A percentile compares a stretch with the other conserved stretches of the same genome.
phyloP scores from a whole-genome alignment of 2,888 invertebrate species.

The Drosophila dives region DNA sequence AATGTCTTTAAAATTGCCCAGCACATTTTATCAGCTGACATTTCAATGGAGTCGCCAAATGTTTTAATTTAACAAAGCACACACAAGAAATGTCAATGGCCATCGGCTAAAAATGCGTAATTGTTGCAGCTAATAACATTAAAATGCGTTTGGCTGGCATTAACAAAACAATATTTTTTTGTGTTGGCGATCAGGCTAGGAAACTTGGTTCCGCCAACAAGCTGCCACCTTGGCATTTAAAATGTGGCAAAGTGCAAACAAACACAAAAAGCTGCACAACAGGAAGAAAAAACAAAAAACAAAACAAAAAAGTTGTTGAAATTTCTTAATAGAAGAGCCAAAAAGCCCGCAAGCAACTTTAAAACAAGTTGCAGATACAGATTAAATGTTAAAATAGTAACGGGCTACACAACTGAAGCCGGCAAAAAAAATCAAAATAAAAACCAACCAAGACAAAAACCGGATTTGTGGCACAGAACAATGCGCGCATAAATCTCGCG shows the following conservation, averaged over 20 bases:
- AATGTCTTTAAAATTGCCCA: slow-evolving; percentile 42
- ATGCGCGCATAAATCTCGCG: slow-evolving; percentile 76
- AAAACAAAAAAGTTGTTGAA: slow-evolving; percentile 40
- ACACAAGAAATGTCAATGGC: slow-evolving; percentile 50
- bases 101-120: slow-evolving; percentile 50
- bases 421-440: slow-evolving; percentile 40
- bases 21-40: slow-evolving; percentile 51
- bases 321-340: slow-evolving; percentile 76
- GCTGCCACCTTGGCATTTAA: slow-evolving; percentile 72
- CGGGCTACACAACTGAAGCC: slow-evolving; percentile 43
- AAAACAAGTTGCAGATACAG: slow-evolving; percentile 44
- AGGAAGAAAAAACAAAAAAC: slow-evolving; percentile 58
- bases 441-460: slow-evolving; percentile 53
- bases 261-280: slow-evolving; percentile 50
- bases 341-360: slow-evolving; percentile 38
- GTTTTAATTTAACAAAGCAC: slow-evolving; percentile 59
- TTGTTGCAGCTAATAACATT: slow-evolving; percentile 27
- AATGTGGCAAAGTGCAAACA: slow-evolving; percentile 64
- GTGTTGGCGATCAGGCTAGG: slow-evolving; percentile 9
- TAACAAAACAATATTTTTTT: slow-evolving; percentile 28
- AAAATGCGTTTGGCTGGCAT: slow-evolving; percentile 53
- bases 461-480: slow-evolving; percentile 76
- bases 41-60: slow-evolving; percentile 67
- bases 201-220: slow-evolving; percentile 48
- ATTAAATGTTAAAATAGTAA: slow-evolving; percentile 68